Evolutionary conservation across 2,113 vertebrate species (phyloP).

Genomic region (Aegypius monachus): DNA sequence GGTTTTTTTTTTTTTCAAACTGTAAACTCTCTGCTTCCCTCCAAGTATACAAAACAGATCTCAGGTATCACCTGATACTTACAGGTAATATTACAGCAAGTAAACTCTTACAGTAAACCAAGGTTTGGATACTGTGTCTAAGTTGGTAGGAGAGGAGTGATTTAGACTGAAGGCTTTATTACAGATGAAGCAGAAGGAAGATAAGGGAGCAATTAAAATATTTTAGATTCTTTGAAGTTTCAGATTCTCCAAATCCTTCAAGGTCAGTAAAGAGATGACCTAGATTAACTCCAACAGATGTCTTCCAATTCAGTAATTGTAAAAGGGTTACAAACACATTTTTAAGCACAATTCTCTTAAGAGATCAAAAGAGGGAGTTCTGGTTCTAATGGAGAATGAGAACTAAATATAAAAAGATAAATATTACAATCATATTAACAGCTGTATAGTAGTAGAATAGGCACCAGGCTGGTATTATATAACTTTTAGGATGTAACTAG

Average conservation of each 20-base stretch:
- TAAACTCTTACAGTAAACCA: background rate
- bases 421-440: background rate
- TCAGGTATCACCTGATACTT: background rate
- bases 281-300: background rate
- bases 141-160: background rate
- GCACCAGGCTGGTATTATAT: background rate
- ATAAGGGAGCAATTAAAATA: background rate
- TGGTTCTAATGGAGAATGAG: background rate
- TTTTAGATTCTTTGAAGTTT: background rate
- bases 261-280: background rate
- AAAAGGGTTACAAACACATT: background rate
- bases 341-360: background rate
- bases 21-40: background rate
- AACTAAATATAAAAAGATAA: background rate
- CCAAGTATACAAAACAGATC: background rate
- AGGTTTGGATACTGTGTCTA: background rate
- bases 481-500: background rate
- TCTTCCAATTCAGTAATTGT: background rate
- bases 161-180: background rate
- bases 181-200: background rate
- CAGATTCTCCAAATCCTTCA: background rate
- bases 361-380: background rate
- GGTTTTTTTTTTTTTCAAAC: fast-evolving
- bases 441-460: background rate
- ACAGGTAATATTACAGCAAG: background rate